Evolutionary conservation across 2,888 invertebrate genomes (phyloP), one percentile per base, ranked within the genome.

Genomic region (Serripes groenlandicus): DNA sequence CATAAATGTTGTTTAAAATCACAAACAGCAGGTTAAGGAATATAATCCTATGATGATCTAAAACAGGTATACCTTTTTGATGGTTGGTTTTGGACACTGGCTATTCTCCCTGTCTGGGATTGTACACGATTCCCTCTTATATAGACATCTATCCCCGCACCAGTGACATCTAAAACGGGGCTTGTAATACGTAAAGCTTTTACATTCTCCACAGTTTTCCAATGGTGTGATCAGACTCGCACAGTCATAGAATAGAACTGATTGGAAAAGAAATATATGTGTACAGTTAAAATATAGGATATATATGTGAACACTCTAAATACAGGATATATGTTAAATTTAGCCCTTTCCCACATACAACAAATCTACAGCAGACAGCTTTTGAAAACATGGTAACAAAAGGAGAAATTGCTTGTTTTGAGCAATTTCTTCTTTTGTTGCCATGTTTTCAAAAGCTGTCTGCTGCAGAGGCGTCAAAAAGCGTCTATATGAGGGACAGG

Each of bases 221-320:
- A n/a, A 5, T 28, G 69, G 75, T 11, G 37, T 18, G 9, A 75
- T 56, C 66, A 83, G 35, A n/a, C 37, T 26, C 49, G 42, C 52
- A 66, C 83, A 83, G n/a, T 64, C 49, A 30, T 83, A 83, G 18
- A 83, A 37, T n/a, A 71, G 23, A 28, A 74, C 83, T 83, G 71
- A n/a, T n/a, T n/a, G n/a, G n/a, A n/a, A n/a, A n/a, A n/a, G n/a
- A n/a, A n/a, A n/a, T n/a, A n/a, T n/a, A n/a, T n/a, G n/a, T n/a
- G n/a, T n/a, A n/a, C n/a, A n/a, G n/a, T n/a, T n/a, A n/a, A n/a
- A n/a, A n/a, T n/a, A n/a, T n/a, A n/a, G n/a, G n/a, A n/a, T n/a
- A n/a, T n/a, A n/a, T n/a, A n/a, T n/a, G n/a, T n/a, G n/a, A n/a
- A n/a, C n/a, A n/a, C n/a, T n/a, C n/a, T n/a, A n/a, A n/a, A n/a